Evolutionary conservation across 2,113 vertebrate genomes (phyloP).

Genomic region (Bostrychus sinensis): DNA sequence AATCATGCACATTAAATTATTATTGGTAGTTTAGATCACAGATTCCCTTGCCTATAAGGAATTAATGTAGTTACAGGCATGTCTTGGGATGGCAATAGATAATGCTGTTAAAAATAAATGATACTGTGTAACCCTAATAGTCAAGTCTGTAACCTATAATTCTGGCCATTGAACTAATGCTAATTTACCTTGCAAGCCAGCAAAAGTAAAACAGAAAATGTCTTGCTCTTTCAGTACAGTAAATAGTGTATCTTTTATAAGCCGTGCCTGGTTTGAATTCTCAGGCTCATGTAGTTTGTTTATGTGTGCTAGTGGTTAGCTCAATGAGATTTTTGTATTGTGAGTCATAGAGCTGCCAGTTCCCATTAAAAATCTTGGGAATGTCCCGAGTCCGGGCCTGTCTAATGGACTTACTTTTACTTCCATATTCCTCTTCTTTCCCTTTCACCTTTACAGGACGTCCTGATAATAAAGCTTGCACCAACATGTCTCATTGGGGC

Average conservation of each 20-base stretch:
- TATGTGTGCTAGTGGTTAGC: constrained; percentile 10
- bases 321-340: constrained; percentile 48
- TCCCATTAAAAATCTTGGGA: constrained; percentile 38
- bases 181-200: too few relatives aligned
- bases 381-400: constrained; percentile 41
- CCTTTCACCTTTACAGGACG: not conserved
- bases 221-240: not conserved
- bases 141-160: too few relatives aligned
- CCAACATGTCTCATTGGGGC: constrained; percentile 11
- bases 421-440: constrained; percentile 32
- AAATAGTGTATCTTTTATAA: not conserved
- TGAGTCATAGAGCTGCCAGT: constrained; percentile 60
- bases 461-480: constrained; percentile 6
- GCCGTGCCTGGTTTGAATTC: constrained; percentile 18
- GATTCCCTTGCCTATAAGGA: too few relatives aligned
- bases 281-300: constrained; percentile 34
- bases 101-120: too few relatives aligned
- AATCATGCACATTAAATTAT: too few relatives aligned
- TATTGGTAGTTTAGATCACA: too few relatives aligned
- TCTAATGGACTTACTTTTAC: constrained; percentile 3
- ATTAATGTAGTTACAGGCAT: too few relatives aligned
- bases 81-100: too few relatives aligned
- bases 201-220: too few relatives aligned
- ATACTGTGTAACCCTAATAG: too few relatives aligned
- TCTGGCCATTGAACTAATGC: too few relatives aligned